Percentiles rank a stretch among this genome's conserved stretches.
phyloP scores from a whole-genome alignment of 2,888 invertebrate genomes.

The Thera britannica region DNA sequence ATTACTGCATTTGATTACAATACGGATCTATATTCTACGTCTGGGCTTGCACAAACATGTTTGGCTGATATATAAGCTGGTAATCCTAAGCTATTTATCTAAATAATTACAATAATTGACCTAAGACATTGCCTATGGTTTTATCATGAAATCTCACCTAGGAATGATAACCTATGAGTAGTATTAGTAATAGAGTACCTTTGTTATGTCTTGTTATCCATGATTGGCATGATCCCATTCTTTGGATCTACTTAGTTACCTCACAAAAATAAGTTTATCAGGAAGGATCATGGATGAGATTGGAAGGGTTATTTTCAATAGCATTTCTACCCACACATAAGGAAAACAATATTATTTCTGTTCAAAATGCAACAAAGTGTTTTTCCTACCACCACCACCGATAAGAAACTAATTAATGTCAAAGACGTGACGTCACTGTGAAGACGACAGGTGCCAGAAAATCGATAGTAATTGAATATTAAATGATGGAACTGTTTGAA shows the following conservation, averaged over 20 bases:
- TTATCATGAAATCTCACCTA: too few species aligned
- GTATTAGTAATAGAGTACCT: too few species aligned
- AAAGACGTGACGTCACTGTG: constrained; percentile 21
- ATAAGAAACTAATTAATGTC: constrained; percentile 26
- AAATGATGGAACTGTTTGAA: constrained; percentile 8
- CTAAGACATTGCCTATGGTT: too few species aligned
- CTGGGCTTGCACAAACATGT: background rate
- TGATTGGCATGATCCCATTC: too few species aligned
- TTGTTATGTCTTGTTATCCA: too few species aligned
- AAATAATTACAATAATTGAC: background rate
- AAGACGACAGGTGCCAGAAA: constrained; percentile 23
- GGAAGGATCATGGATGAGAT: too few species aligned
- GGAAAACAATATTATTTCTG: background rate
- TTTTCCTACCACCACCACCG: constrained; percentile 5
- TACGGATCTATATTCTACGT: background rate
- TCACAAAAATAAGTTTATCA: too few species aligned
- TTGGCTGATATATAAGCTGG: background rate
- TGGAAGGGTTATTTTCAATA: background rate
- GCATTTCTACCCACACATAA: background rate
- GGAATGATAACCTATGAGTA: too few species aligned
- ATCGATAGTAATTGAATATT: constrained; percentile 21
- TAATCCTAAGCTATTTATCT: background rate
- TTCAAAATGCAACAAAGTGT: background rate
- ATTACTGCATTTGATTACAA: constrained; percentile 9
- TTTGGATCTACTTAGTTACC: too few species aligned